Evolutionary conservation across 1,140 invertebrate species (phyloP), one percentile per base, ranked within the genome.

Genomic region (Euglossa dilemma): DNA sequence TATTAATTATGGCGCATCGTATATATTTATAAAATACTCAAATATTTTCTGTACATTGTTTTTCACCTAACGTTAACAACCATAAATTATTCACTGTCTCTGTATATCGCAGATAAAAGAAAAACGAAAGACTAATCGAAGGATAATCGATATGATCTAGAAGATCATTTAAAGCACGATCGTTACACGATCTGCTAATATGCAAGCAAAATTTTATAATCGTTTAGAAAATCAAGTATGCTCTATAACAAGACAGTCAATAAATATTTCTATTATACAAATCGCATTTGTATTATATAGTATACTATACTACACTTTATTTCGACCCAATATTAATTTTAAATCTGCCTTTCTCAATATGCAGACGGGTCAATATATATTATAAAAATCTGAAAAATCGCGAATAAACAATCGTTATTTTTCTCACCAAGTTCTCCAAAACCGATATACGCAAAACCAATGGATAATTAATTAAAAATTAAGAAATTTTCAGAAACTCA

Each of bases 21-120:
- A 7, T 12, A 12, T 23, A n/a, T 45, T 3, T 43, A 16, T 12
- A 36, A 72, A 72, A 72, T 72, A 72, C 77, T 79, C 77, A 61
- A 70, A 25, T 25, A n/a, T 69, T 69, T 52, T 2, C 14, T 20
- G 23, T 45, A 73, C 8, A 5, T 73, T 9, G 18, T 18, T 9
- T 47, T 28, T 50, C 18, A 50, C 28, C 9, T 12, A 28, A 50
- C 28, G 3, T 25, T 52, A 52, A 25, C 28, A 9, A n/a, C 14
- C 25, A 25, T 45, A 45, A 67, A 63, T 59, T 25, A 25, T 12
- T 59, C 7, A 8, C 11, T n/a, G 23, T 59, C 18, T 18, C 6
- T 56, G 52, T 25, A 36, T 52, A 14, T 52, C 14, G 9, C 14
- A 2, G 12, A 14, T 52, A 52, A 4, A 52, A 52, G 11, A 52